Evolutionary conservation across 2,888 invertebrate genomes (phyloP).

Genomic region (Caenorhabditis sp.): DNA sequence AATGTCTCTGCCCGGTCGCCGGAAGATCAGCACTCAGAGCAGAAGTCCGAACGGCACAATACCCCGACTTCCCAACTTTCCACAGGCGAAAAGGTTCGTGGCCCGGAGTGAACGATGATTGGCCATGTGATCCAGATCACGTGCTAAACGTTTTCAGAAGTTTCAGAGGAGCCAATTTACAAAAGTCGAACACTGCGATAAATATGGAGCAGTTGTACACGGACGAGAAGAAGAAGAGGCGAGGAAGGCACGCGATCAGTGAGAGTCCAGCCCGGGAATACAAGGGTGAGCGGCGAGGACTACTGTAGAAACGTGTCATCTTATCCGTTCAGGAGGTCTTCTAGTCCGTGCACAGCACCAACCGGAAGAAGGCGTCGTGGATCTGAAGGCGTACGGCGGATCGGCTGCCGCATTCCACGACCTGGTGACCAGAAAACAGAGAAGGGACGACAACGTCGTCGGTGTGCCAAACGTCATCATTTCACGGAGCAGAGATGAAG

Average conservation of each 20-base stretch:
- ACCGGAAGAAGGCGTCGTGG: conserved; percentile 61
- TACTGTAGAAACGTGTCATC: neutral
- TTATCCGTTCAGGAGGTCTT: conserved; percentile 62
- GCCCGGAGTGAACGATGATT: neutral
- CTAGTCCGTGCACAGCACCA: conserved; percentile 70
- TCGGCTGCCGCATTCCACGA: conserved; percentile 64
- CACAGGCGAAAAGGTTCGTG: conserved; percentile 51
- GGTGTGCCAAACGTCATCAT: conserved; percentile 68
- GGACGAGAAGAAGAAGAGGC: conserved; percentile 60
- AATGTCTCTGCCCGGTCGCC: conserved; percentile 74
- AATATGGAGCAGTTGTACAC: conserved; percentile 68
- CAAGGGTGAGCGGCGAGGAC: conserved; percentile 49
- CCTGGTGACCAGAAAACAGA: conserved; percentile 39
- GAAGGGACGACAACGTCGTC: conserved; percentile 7
- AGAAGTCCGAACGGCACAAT: conserved; percentile 70
- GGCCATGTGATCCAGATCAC: too few relatives aligned
- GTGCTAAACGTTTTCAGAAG: conserved; percentile 41
- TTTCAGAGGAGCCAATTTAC: conserved; percentile 59
- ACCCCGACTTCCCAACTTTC: conserved; percentile 47
- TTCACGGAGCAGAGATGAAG: conserved; percentile 64
- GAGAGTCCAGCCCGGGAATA: conserved; percentile 69
- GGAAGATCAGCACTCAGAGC: conserved; percentile 63
- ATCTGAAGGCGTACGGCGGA: conserved; percentile 64
- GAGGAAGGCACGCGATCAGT: conserved; percentile 60
- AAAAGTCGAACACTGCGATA: conserved; percentile 69